Conservation (phyloP, 2,113 vertebrate species). For the Taxidea taxus region DNA sequence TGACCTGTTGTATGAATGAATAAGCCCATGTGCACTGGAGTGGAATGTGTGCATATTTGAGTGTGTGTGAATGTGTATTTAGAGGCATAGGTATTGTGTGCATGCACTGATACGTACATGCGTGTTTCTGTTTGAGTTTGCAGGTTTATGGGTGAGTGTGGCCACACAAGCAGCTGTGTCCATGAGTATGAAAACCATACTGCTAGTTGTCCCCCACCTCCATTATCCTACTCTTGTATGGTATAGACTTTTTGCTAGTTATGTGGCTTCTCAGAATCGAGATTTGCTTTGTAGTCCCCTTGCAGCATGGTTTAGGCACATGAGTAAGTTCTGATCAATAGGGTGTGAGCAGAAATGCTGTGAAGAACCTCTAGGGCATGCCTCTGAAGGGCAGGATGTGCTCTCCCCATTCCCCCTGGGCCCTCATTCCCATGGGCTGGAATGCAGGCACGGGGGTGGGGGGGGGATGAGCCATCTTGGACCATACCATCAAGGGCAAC, state of each 20-base stretch:
- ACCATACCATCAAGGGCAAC: neutral
- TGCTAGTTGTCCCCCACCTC: neutral
- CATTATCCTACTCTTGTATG: neutral
- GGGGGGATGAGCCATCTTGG: no score
- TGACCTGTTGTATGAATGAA: neutral
- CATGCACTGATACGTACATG: neutral
- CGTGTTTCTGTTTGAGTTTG: neutral
- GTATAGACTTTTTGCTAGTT: neutral
- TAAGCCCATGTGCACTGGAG: neutral
- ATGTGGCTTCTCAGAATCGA: neutral
- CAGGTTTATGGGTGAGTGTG: neutral
- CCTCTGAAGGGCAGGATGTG: neutral
- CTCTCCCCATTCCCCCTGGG: neutral
- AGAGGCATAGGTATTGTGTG: neutral
- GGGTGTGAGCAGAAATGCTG: neutral
- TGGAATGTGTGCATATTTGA: neutral
- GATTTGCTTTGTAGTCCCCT: neutral
- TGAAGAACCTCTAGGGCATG: neutral
- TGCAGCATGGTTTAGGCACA: neutral
- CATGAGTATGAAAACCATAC: neutral
- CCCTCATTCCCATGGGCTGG: fast-evolving
- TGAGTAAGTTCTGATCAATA: neutral
- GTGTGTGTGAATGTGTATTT: neutral
- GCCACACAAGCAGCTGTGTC: neutral
- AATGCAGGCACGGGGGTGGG: neutral